phyloP scores from a whole-genome alignment of 2,888 invertebrate species.

The Lasioglossum morio region DNA sequence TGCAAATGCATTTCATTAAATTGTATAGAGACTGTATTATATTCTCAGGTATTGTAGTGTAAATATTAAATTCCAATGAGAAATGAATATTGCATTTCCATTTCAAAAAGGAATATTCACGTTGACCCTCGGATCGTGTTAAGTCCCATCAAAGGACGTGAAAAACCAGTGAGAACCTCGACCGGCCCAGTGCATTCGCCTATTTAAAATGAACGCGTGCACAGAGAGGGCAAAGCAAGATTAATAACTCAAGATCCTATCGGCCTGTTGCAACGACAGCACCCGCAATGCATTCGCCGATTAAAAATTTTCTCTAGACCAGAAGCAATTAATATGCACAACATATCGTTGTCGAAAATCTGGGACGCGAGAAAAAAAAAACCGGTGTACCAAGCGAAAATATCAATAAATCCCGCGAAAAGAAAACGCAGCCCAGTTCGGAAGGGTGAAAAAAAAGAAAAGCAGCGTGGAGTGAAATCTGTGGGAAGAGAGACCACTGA shows the following conservation, averaged over 20 bases:
- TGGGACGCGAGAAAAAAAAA: neutral
- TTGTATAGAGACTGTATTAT: neutral
- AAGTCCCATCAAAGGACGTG: neutral
- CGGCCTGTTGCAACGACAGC: slow-evolving; percentile 38
- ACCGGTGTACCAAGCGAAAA: neutral
- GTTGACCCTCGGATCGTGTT: neutral
- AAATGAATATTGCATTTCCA: neutral
- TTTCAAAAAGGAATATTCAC: neutral
- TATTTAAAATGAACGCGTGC: slow-evolving; percentile 58
- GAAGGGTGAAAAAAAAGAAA: too few relatives aligned
- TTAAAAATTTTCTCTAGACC: slow-evolving; percentile 15
- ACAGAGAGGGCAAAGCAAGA: slow-evolving; percentile 34
- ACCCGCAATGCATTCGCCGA: neutral
- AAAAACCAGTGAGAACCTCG: slow-evolving; percentile 50
- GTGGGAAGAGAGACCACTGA: slow-evolving; percentile 20
- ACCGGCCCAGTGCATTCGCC: slow-evolving; percentile 40
- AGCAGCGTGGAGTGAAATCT: neutral
- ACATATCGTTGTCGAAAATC: neutral
- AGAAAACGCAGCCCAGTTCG: neutral
- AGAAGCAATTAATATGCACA: neutral
- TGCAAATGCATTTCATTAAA: neutral
- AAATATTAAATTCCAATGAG: neutral
- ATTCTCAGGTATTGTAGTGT: neutral
- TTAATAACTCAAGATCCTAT: slow-evolving; percentile 53
- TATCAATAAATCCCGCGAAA: neutral